Percentiles rank a stretch among this genome's conserved stretches.
phyloP scores from a whole-genome alignment of 2,888 invertebrate genomes.

The Apocheima hispidaria region DNA sequence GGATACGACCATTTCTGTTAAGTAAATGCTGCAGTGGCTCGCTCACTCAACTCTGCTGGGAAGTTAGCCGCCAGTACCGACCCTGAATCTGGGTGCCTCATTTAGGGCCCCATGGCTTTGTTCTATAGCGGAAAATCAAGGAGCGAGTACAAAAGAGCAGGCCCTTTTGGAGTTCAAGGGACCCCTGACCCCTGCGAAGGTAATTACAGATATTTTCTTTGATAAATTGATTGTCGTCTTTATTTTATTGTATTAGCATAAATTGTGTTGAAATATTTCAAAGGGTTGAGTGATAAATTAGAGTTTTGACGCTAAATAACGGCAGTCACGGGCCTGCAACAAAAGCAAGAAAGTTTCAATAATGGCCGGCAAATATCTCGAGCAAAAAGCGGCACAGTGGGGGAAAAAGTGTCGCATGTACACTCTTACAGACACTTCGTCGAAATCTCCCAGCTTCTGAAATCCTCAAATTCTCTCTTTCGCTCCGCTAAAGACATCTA shows the following conservation, averaged over 20 bases:
- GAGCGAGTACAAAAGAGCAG: constrained; percentile 61
- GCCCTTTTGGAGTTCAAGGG: constrained; percentile 67
- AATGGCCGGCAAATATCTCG: too few species aligned
- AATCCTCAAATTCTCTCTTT: too few species aligned
- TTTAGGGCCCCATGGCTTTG: constrained; percentile 64
- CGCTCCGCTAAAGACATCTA: too few species aligned
- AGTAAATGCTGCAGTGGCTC: background rate
- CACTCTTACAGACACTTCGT: too few species aligned
- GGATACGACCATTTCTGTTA: background rate
- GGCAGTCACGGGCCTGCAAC: too few species aligned
- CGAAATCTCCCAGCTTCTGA: too few species aligned
- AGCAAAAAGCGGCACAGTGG: too few species aligned
- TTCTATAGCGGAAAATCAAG: constrained; percentile 74
- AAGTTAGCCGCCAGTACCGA: constrained; percentile 15
- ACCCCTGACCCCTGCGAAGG: constrained; percentile 61
- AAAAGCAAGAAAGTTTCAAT: too few species aligned
- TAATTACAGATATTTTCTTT: constrained; percentile 72
- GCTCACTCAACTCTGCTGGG: background rate
- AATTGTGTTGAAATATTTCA: constrained; percentile 9
- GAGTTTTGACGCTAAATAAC: constrained; percentile 6
- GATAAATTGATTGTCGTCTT: constrained; percentile 61
- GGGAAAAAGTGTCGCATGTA: too few species aligned
- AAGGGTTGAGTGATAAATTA: constrained; percentile 10
- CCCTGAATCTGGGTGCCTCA: constrained; percentile 58
- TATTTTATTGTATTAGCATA: constrained; percentile 39